phyloP scores from a whole-genome alignment of 2,888 invertebrate species.

The Stomorhina lunata region DNA sequence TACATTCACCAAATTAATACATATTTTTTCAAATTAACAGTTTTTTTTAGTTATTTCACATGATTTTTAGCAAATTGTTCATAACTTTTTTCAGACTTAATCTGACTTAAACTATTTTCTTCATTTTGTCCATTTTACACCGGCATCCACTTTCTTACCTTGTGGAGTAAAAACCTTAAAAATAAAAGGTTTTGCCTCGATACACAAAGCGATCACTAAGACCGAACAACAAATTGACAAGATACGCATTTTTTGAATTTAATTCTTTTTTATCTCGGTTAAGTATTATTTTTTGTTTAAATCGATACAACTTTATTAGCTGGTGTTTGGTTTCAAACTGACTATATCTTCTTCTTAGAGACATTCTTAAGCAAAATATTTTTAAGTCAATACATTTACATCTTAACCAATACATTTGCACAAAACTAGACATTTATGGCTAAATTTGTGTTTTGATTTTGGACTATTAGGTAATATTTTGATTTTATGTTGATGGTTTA shows the following conservation, averaged over 20 bases:
- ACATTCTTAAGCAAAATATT: conserved; percentile 54
- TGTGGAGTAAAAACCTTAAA: conserved; percentile 49
- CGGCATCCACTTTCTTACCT: conserved; percentile 62
- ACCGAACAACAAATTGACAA: conserved; percentile 32
- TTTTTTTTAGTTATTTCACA: too few species aligned
- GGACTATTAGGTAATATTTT: neutral
- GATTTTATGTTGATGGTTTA: neutral
- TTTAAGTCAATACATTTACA: neutral
- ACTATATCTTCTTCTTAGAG: conserved; percentile 32
- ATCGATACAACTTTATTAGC: conserved; percentile 51
- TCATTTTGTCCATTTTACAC: too few species aligned
- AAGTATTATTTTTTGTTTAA: neutral
- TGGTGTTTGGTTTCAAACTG: conserved; percentile 57
- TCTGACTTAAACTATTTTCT: too few species aligned
- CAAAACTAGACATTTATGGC: too few species aligned
- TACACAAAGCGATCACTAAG: conserved; percentile 23
- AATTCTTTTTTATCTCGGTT: neutral
- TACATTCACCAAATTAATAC: too few species aligned
- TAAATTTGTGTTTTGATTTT: neutral
- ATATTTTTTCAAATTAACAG: too few species aligned
- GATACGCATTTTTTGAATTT: conserved; percentile 49
- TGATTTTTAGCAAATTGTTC: too few species aligned
- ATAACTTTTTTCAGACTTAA: too few species aligned
- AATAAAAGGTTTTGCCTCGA: conserved; percentile 57
- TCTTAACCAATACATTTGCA: neutral